Conservation (phyloP, 2,113 vertebrate species). For the Seriola quinqueradiata region DNA sequence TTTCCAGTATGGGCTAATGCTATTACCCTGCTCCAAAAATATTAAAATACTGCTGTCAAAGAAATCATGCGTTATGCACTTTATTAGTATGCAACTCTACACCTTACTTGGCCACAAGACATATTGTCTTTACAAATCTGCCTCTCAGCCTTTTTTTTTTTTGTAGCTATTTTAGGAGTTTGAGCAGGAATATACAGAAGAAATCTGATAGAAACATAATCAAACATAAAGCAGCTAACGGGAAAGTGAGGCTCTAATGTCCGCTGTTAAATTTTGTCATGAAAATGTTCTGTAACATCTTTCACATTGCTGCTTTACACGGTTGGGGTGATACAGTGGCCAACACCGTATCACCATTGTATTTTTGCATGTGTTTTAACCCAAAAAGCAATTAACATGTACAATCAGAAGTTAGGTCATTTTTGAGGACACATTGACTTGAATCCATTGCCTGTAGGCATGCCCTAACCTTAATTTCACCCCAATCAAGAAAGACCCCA, state of each 20-base stretch:
- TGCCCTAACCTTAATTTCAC: conserved; percentile 1
- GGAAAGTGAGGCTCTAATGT: background rate
- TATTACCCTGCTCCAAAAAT: conserved; percentile 9
- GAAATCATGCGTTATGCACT: conserved; percentile 24
- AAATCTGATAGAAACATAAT: background rate
- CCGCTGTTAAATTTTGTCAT: background rate
- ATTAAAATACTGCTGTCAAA: conserved; percentile 26
- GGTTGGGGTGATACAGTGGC: background rate
- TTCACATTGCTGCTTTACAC: background rate
- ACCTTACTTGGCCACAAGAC: background rate
- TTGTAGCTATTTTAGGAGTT: background rate
- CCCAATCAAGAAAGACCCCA: background rate
- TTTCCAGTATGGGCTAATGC: background rate
- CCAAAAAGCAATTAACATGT: background rate
- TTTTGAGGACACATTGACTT: conserved; percentile 16
- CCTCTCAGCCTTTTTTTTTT: background rate
- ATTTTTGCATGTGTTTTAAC: background rate
- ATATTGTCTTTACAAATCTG: conserved; percentile 3
- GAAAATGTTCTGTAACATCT: no score
- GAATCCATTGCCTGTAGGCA: conserved; percentile 9
- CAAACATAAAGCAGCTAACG: background rate
- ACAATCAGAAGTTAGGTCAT: background rate
- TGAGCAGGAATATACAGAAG: background rate
- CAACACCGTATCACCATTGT: no score
- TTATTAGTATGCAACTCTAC: conserved; percentile 13